Conservation (phyloP, 2,797 vertebrate genomes). For the Spinibarbus caldwelli region DNA sequence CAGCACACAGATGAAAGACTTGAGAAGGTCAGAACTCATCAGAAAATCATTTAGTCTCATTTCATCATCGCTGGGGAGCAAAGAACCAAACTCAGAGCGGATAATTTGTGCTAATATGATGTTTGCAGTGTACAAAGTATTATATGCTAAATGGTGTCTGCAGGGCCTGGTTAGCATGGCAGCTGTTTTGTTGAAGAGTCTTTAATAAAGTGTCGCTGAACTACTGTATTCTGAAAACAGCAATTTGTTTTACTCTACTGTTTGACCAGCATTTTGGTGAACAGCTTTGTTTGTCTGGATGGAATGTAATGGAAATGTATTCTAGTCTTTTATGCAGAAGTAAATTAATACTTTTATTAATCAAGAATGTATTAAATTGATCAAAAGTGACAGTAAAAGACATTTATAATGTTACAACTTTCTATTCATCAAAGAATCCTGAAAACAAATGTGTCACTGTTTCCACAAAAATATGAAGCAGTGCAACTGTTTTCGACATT, state of each 20-base stretch:
- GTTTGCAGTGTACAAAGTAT: conserved; percentile 10
- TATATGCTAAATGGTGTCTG: conserved; percentile 29
- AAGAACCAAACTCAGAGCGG: conserved; percentile 22
- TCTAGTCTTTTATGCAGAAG: neutral
- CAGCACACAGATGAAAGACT: conserved; percentile 7
- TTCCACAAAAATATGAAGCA: neutral
- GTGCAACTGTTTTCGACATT: neutral
- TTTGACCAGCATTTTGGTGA: neutral
- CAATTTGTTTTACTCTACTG: neutral
- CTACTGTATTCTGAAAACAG: neutral
- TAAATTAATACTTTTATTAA: neutral
- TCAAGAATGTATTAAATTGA: neutral
- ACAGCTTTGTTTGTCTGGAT: neutral
- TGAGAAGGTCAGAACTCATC: conserved; percentile 44
- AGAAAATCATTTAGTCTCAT: conserved; percentile 50
- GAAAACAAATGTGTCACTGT: neutral
- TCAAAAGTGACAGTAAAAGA: neutral
- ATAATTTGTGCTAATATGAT: conserved; percentile 44
- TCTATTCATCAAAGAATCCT: neutral
- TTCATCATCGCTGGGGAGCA: conserved; percentile 32
- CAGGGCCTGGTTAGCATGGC: neutral
- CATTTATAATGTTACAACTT: neutral
- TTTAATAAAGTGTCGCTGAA: conserved; percentile 23
- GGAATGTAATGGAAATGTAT: neutral
- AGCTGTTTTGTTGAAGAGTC: conserved; percentile 23